phyloP scores from a whole-genome alignment of 1,140 invertebrate species.

The Nylanderia fulva region DNA sequence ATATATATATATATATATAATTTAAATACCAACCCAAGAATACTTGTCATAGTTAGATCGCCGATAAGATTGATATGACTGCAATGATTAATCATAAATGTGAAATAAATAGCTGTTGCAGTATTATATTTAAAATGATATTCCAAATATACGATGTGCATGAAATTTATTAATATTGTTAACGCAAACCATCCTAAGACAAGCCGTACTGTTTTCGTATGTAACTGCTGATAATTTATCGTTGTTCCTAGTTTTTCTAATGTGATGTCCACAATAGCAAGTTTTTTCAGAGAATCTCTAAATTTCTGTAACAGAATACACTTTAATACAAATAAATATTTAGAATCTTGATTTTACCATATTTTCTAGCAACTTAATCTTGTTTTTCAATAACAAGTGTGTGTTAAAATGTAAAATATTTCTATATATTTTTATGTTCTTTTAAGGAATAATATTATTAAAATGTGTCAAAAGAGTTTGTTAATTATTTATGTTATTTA shows the following conservation, averaged over 20 bases:
- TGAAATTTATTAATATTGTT: not conserved
- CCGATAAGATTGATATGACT: not conserved
- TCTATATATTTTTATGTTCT: not conserved
- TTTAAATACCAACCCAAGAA: slow-evolving; percentile 18
- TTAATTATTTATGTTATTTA: not conserved
- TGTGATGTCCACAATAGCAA: slow-evolving; percentile 15
- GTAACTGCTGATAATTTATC: not conserved
- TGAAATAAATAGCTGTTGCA: not conserved
- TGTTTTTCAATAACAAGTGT: not conserved
- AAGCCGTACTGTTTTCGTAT: not conserved
- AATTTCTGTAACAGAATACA: slow-evolving; percentile 1
- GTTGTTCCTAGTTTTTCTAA: slow-evolving; percentile 11
- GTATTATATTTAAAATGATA: not conserved
- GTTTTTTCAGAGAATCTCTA: slow-evolving; percentile 8
- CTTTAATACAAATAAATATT: not conserved
- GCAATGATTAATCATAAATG: not conserved
- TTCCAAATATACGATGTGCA: not conserved
- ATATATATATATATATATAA: not conserved
- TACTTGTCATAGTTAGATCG: not conserved
- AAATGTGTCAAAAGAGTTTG: not conserved
- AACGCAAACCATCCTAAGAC: not conserved
- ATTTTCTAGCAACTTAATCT: too few relatives aligned
- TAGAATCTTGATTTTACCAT: too few relatives aligned
- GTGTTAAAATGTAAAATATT: not conserved
- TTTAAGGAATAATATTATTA: not conserved